Evolutionary conservation across 1,140 invertebrate genomes (phyloP), one percentile per base, ranked within the genome.

Genomic region (Polypedilum pembai): DNA sequence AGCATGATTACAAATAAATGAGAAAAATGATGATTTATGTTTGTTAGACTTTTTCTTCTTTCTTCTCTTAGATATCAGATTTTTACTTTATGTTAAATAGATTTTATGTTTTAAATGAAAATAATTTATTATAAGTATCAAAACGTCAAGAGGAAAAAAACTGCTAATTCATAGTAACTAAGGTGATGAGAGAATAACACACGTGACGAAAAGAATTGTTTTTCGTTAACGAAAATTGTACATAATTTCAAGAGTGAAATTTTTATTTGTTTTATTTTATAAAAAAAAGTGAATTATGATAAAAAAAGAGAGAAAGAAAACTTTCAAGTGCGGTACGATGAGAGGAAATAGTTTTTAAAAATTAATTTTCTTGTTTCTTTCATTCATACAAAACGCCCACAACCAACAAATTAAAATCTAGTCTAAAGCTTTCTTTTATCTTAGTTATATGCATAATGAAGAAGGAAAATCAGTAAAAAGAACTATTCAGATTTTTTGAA

Each of bases 391-490:
- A 17, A 69, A 69, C 65, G 20, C 20, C 45, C 45, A 21, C 65
- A 69, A 69, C 65, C 65, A 69, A 69, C 65, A 69, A 69, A 69
- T 20, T 69, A 69, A 69, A 69, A 69, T 69, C 65, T 69, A 69
- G 65, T 69, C 65, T 69, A 69, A 69, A 69, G 20, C 65, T 69
- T 69, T 69, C 65, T 69, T 69, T 69, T 69, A 20, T 69, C 45
- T 56, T 56, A 56, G 45, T 33, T 33, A 33, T 33, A 33, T 33
- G 24, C 24, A 56, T 56, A 56, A 56, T 56, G 12, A n/a, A n/a
- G 12, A 56, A 33, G 45, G n/a, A 56, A 56, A n/a, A 56, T 56
- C 45, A 56, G 4, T 56, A 56, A 56, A n/a, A 56, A 3, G 24
- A 33, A 33, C 1, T 33, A 56, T 56, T 12, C 45, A 56, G 45